Base-by-base conservation (phyloP, 2,888 invertebrate species). In the Cosmopolites sordidus region DNA sequence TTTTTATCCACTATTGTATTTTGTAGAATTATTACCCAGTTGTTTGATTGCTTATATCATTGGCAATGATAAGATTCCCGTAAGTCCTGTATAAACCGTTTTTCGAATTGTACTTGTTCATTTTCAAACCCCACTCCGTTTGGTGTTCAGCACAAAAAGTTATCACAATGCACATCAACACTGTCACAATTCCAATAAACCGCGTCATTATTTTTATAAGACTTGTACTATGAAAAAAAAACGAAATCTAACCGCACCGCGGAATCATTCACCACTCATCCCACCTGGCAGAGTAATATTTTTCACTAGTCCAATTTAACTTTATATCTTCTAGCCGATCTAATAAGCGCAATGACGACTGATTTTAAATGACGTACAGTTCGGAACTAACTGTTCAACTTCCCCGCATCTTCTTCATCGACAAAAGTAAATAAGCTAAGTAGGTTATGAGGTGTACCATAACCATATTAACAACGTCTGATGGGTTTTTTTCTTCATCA, bases 341-440 rank as follows among this genome's bases (percentile, higher is more conserved):
- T 22, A 22, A 22, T 22, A 22, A 22, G 22, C 22, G 22, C 22
- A 22, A 22, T 22, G 22, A 22, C 22, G 22, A 22, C 22, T 8
- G 22, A 22, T 22, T 33, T 33, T 11, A 12, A 33, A 12, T 33
- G 33, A 33, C 12, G 33, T 33, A 33, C 33, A 33, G 33, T 33
- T 11, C 33, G 33, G 5, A 33, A 33, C 33, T 55, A 55, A 55
- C 55, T 51, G 51, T 51, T 51, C 22, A 55, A 51, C 46, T 51
- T 33, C 41, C 40, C 29, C 51, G 46, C 41, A 45, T 22, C 45
- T 40, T 39, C 17, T 41, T 55, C 47, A 47, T 51, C 51, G 39
- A 40, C 44, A 51, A 55, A 55, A 49, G 54, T 48, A 54, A 55
- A 55, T 39, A 49, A 16, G 43, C 50, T 43, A 55, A 51, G 47